phyloP scores from a whole-genome alignment of 2,888 invertebrate species.

The Chydorus sphaericus region DNA sequence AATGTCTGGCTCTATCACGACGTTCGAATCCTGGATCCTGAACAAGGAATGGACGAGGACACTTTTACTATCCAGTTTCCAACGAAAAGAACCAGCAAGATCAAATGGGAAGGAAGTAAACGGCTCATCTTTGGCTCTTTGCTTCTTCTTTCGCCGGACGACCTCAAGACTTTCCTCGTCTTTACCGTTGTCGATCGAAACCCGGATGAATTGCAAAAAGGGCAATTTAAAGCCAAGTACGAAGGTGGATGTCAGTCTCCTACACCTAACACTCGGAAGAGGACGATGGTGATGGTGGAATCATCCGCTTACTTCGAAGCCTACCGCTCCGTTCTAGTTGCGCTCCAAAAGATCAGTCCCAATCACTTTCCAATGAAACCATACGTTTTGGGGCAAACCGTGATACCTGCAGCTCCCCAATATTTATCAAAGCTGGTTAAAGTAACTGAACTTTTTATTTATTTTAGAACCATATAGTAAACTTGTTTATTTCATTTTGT shows the following conservation, averaged over 20 bases:
- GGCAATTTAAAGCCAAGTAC: slow-evolving; percentile 36
- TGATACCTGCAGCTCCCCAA: slow-evolving; percentile 26
- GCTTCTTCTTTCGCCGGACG: slow-evolving; percentile 50
- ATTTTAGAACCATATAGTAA: too few species aligned
- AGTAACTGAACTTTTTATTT: slow-evolving; percentile 2
- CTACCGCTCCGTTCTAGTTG: slow-evolving; percentile 54
- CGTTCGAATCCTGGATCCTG: slow-evolving; percentile 13
- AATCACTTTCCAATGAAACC: slow-evolving; percentile 48
- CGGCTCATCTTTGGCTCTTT: slow-evolving; percentile 55
- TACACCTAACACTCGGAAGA: slow-evolving; percentile 19
- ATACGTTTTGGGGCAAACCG: slow-evolving; percentile 44
- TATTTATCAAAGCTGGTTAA: too few species aligned
- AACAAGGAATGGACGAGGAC: not conserved
- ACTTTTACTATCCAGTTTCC: slow-evolving; percentile 15
- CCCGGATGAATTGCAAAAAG: slow-evolving; percentile 31
- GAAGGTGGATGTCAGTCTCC: slow-evolving; percentile 17
- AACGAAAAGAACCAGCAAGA: slow-evolving; percentile 25
- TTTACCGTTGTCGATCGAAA: slow-evolving; percentile 50
- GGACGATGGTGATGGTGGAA: slow-evolving; percentile 50
- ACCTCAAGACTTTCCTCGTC: slow-evolving; percentile 50
- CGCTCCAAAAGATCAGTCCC: slow-evolving; percentile 42
- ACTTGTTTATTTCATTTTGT: not conserved
- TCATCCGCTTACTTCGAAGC: slow-evolving; percentile 68
- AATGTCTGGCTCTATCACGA: slow-evolving; percentile 20
- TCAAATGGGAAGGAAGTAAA: slow-evolving; percentile 37